Base-by-base conservation (phyloP, 2,888 invertebrate genomes). In the Enoplolaimus lenunculus region DNA sequence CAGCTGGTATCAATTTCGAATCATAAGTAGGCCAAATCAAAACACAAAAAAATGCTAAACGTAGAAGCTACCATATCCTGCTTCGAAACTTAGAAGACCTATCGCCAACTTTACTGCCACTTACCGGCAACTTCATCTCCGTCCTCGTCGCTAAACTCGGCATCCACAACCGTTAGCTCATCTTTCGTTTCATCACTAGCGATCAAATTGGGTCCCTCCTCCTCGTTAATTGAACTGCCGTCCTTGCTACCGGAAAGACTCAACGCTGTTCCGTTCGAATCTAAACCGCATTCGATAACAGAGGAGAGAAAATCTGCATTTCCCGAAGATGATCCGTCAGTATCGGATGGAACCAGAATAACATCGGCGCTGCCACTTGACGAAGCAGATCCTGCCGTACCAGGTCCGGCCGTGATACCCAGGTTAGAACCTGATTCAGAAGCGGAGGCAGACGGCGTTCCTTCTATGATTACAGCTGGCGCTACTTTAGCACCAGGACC, bases 111-210 rank as follows among this genome's bases (percentile, higher is more conserved):
- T n/a, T n/a, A n/a, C n/a, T n/a, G n/a, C n/a, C n/a, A 45, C 21
- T 45, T 13, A 45, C 45, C 45, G 7, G 45, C 7, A 7, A 45
- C 45, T 45, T 45, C 45, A 13, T 45, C 45, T 13, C 7, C 45
- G 7, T 91, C 91, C 76, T 90, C 90, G 77, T 91, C 91, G 75
- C 90, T 91, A 81, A 91, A 91, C 34, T 87, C 87, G 16, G 90
- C 88, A 77, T 90, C 90, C 67, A 76, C 75, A 57, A 77, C 33
- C 13, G 28, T 29, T 13, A 29, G 28, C 28, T 62, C 64, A 57
- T n/a, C 57, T 45, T 45, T 45, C 45, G 45, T 7, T 13, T 45
- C 45, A 21, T 7, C 21, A 21, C 45, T 45, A 13, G 45, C 21
- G 7, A 45, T 7, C 7, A 21, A 13, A 57, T n/a, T n/a, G n/a